These are phyloP conservation scores for Cebuella pygmaea DNA, from an alignment of 2,797 vertebrate species.

Conservation along the genomic window DNA sequence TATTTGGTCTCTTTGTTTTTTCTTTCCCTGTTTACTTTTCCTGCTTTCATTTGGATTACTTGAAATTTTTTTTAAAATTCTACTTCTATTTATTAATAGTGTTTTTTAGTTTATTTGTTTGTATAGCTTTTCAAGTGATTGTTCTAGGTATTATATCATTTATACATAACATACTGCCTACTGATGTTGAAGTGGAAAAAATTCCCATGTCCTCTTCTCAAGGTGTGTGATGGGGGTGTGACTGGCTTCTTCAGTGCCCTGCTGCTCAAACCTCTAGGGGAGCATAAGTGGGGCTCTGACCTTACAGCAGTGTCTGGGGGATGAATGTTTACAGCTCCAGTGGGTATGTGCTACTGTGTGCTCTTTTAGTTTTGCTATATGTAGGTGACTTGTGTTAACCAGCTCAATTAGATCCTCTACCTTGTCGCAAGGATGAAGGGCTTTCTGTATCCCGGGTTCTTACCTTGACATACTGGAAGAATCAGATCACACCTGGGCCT, in stretches of 20 bases:
- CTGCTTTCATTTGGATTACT: background rate
- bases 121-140: background rate
- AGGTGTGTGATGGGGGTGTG: background rate
- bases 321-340: background rate
- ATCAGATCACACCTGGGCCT: background rate
- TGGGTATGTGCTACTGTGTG: background rate
- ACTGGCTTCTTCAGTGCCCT: background rate
- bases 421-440: background rate
- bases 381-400: background rate
- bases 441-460: background rate
- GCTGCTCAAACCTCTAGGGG: background rate
- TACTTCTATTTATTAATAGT: conserved; percentile 12
- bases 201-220: background rate
- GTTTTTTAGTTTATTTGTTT: background rate
- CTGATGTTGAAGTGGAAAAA: background rate
- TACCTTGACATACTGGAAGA: background rate
- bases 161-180: background rate
- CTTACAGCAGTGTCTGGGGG: background rate
- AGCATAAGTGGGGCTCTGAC: background rate
- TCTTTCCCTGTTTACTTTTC: background rate
- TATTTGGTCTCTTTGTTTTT: background rate
- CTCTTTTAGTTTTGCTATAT: background rate
- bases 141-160: background rate
- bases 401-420: background rate
- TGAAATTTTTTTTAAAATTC: background rate